These are phyloP conservation scores for Hypotaenidia philippensis DNA, from an alignment of 2,797 vertebrate genomes.

Conservation along the genomic window DNA sequence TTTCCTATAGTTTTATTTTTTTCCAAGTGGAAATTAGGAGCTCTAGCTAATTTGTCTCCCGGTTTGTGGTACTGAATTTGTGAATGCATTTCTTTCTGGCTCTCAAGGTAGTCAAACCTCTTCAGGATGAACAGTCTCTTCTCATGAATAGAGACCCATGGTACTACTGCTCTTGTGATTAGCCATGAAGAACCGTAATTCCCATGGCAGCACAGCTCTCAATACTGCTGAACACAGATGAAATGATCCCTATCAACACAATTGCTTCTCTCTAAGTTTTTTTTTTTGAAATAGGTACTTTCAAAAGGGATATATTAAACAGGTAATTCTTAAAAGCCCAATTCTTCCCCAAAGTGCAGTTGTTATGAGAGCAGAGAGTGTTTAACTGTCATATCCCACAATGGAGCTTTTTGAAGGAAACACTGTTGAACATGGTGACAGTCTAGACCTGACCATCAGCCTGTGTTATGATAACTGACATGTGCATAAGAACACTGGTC, in stretches of 20 bases:
- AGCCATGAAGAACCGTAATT: not conserved
- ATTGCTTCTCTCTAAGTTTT: not conserved
- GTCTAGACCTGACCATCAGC: not conserved
- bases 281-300: not conserved
- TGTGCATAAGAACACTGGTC: not conserved
- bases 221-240: not conserved
- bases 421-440: not conserved
- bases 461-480: not conserved
- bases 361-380: not conserved
- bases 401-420: not conserved
- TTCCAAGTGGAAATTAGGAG: not conserved
- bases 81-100: not conserved
- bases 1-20: not conserved
- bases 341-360: not conserved
- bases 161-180: not conserved
- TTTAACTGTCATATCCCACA: not conserved
- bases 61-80: not conserved
- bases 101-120: not conserved
- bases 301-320: not conserved
- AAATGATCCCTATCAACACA: not conserved
- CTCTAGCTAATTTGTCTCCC: not conserved
- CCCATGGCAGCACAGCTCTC: not conserved
- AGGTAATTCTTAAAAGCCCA: not conserved
- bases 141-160: not conserved
- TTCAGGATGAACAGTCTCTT: not conserved